Conservation (phyloP, 2,113 vertebrate species). For the Ifrita kowaldi region DNA sequence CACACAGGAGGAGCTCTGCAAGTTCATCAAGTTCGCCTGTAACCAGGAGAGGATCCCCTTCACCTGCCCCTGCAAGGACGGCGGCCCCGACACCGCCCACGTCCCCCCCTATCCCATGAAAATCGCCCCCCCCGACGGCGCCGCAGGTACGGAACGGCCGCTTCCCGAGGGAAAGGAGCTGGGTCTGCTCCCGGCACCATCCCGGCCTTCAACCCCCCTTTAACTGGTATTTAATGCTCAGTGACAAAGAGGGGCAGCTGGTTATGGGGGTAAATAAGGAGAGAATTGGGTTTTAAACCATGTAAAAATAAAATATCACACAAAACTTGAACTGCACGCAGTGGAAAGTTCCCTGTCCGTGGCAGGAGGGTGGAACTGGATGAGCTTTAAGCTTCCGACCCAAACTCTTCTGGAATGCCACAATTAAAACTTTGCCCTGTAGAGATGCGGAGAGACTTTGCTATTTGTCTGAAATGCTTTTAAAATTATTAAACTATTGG, state of each 20-base stretch:
- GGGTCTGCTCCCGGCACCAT: rapidly evolving
- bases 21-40: conserved; percentile 98
- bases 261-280: background rate
- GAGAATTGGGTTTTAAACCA: background rate
- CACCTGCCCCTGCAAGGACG: conserved; percentile 96
- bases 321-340: background rate
- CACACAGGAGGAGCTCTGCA: conserved; percentile 97
- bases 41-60: conserved; percentile 98
- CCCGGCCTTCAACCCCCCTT: rapidly evolving
- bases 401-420: background rate
- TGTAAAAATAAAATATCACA: background rate
- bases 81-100: conserved; percentile 92
- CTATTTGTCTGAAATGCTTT: background rate
- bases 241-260: rapidly evolving
- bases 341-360: background rate
- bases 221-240: rapidly evolving
- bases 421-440: rapidly evolving
- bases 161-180: rapidly evolving
- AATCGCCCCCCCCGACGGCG: conserved; percentile 92
- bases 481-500: rapidly evolving
- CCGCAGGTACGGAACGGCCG: conserved; percentile 75
- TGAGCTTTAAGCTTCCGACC: background rate
- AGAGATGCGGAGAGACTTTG: background rate
- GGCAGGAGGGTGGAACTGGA: background rate
- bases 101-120: conserved; percentile 99